A percentile compares a stretch with the other conserved stretches of the same genome.
phyloP scores from a whole-genome alignment of 2,888 invertebrate genomes.

The Adelognathus sp. region DNA sequence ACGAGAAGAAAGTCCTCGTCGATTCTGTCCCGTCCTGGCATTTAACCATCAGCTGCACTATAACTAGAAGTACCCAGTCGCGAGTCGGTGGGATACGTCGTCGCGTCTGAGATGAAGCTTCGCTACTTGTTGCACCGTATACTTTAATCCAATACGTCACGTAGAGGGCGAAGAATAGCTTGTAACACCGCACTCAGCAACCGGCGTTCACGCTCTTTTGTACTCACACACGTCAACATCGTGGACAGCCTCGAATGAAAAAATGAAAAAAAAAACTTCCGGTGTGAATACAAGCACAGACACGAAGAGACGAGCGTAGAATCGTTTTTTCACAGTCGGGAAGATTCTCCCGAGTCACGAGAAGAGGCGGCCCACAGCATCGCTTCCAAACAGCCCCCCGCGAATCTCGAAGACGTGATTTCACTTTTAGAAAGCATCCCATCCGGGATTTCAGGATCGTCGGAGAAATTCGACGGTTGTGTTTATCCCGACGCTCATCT shows the following conservation, averaged over 20 bases:
- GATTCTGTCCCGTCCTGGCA: not conserved
- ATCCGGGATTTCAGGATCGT: conserved; percentile 27
- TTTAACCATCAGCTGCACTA: conserved; percentile 3
- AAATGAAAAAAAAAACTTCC: not conserved
- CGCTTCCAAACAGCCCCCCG: conserved; percentile 9
- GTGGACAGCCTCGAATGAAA: not conserved
- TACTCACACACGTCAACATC: not conserved
- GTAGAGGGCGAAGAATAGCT: not conserved
- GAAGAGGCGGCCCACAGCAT: conserved; percentile 1
- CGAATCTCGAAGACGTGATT: conserved; percentile 33
- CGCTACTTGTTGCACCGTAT: not conserved
- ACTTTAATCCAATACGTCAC: conserved; percentile 24
- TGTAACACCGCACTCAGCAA: not conserved
- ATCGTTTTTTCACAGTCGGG: not conserved
- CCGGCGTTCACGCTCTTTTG: not conserved
- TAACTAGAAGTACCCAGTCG: not conserved
- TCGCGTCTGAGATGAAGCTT: not conserved
- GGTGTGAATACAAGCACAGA: not conserved
- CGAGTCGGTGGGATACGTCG: not conserved
- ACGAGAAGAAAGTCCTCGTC: conserved; percentile 41
- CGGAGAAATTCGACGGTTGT: conserved; percentile 24
- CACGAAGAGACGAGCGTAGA: not conserved
- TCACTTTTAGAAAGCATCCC: conserved; percentile 44
- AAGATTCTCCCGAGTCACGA: conserved; percentile 13
- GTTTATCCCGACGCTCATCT: not conserved